phyloP scores from a whole-genome alignment of 2,113 vertebrate genomes.

The Pluvialis apricaria region DNA sequence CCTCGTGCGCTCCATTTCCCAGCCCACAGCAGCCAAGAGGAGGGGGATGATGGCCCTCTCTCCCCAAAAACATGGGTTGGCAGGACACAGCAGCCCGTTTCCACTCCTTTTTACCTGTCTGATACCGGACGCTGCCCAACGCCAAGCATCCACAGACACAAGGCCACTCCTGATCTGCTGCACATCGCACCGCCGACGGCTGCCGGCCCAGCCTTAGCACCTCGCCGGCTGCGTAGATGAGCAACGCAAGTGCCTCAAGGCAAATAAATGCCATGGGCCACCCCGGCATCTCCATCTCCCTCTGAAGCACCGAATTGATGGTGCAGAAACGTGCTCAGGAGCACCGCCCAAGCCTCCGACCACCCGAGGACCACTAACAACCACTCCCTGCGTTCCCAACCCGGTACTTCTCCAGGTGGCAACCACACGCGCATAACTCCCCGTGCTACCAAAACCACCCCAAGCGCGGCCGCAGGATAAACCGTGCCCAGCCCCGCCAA shows the following conservation, averaged over 20 bases:
- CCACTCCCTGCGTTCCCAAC: background rate
- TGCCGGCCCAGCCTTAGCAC: background rate
- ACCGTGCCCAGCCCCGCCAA: background rate
- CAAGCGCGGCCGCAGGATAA: background rate
- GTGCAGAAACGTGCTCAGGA: background rate
- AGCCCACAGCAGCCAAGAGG: background rate
- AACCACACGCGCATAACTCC: background rate
- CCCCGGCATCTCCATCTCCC: background rate
- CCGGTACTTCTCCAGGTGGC: background rate
- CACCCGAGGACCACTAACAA: background rate
- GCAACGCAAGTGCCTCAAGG: background rate
- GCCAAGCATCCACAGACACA: background rate
- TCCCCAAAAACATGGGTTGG: background rate
- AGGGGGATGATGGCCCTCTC: rapidly evolving
- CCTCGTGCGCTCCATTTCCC: background rate
- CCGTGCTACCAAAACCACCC: background rate
- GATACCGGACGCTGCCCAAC: background rate
- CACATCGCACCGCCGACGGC: rapidly evolving
- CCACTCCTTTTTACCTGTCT: background rate
- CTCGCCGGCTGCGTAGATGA: rapidly evolving
- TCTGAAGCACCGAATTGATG: rapidly evolving
- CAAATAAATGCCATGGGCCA: background rate
- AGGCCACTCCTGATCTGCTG: background rate
- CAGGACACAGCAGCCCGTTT: background rate
- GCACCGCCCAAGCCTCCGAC: rapidly evolving